Base-by-base conservation (phyloP, 2,888 invertebrate species). In the Harpagoxenus sublaevis region DNA sequence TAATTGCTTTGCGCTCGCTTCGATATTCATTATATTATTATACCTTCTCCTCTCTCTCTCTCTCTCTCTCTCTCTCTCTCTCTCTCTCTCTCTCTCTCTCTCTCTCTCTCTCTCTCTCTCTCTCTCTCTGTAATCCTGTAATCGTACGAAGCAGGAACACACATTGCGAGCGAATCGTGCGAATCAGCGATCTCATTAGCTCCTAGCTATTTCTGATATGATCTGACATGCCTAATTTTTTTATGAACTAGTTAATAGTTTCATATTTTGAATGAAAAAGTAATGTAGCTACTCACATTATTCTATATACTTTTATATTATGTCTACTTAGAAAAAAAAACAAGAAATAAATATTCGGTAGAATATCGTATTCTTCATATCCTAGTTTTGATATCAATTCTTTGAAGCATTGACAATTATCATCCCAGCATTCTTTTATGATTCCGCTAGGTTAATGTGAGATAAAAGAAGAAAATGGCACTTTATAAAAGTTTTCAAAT, bases 11-110 rank as follows among this genome's bases (percentile, higher is more conserved):
- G 10, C 68, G n/a, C 10, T 57, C n/a, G 57, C 35, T 57, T 42
- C 10, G 57, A 57, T 71, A 71, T 57, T 71, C 23, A 60, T 71
- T 71, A 60, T 70, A 60, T 70, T 35, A 60, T 71, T 71, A 57
- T 5, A 35, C 2, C 31, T 63, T 9, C 8, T 28, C 23, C 8
- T 28, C n/a, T n/a, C n/a, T n/a, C n/a, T n/a, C n/a, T n/a, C n/a
- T n/a, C n/a, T n/a, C n/a, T n/a, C n/a, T n/a, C n/a, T n/a, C n/a
- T n/a, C n/a, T n/a, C n/a, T n/a, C n/a, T n/a, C n/a, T n/a, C n/a
- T n/a, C n/a, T n/a, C n/a, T n/a, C n/a, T n/a, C n/a, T n/a, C n/a
- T n/a, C n/a, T n/a, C n/a, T n/a, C n/a, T n/a, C n/a, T n/a, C n/a
- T n/a, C n/a, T n/a, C n/a, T n/a, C n/a, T n/a, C n/a, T n/a, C n/a